phyloP scores from a whole-genome alignment of 2,888 invertebrate genomes.

The Dione vanillae region DNA sequence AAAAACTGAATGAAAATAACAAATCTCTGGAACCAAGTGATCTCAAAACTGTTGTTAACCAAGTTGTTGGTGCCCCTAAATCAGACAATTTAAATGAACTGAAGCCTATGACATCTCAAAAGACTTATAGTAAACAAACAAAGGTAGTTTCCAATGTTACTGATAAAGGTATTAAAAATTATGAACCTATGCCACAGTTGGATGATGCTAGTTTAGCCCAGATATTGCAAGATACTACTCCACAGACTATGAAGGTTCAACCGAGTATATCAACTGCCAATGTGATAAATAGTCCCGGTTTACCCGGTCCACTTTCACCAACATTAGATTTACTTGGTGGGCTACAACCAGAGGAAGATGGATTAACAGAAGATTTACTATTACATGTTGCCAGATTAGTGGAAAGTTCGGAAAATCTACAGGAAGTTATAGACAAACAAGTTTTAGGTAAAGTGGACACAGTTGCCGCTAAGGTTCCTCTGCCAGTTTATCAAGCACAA shows the following conservation, averaged over 20 bases:
- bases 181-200: slow-evolving; percentile 75
- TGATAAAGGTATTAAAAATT: slow-evolving; percentile 66
- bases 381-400: slow-evolving; percentile 90
- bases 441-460: slow-evolving; percentile 80
- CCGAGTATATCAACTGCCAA: slow-evolving; percentile 62
- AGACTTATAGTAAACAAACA: slow-evolving; percentile 61
- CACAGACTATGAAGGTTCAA: slow-evolving; percentile 63
- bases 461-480: slow-evolving; percentile 54
- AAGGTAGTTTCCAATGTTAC: slow-evolving; percentile 53
- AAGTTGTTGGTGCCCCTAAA: slow-evolving; percentile 47
- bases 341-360: slow-evolving; percentile 86
- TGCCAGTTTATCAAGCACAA: slow-evolving; percentile 52
- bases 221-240: slow-evolving; percentile 75
- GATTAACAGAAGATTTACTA: slow-evolving; percentile 87
- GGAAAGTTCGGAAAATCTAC: slow-evolving; percentile 87
- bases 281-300: slow-evolving; percentile 77
- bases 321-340: slow-evolving; percentile 84
- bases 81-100: slow-evolving; percentile 54
- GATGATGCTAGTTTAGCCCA: slow-evolving; percentile 80
- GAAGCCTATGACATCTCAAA: slow-evolving; percentile 54
- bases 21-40: slow-evolving; percentile 53
- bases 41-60: slow-evolving; percentile 45
- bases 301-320: slow-evolving; percentile 84
- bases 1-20: slow-evolving; percentile 50
- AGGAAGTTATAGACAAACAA: slow-evolving; percentile 89